phyloP scores from a whole-genome alignment of 2,797 vertebrate species.

The Lutra lutra region DNA sequence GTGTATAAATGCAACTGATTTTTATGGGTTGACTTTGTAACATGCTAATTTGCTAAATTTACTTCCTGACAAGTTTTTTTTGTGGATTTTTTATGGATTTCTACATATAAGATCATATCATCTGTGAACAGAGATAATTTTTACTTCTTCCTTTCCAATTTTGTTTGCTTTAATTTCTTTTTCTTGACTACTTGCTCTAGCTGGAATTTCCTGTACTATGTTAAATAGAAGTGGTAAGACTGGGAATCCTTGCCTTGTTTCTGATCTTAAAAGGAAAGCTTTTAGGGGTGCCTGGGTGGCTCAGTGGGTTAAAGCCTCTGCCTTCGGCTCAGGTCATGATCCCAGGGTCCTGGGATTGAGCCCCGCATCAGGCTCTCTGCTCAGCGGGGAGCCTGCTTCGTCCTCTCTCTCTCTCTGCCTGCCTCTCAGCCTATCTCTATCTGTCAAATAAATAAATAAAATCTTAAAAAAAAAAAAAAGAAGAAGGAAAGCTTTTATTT shows the following conservation, averaged over 20 bases:
- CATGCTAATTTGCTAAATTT: not conserved
- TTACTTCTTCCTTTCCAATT: not conserved
- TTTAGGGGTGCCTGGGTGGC: too few relatives aligned
- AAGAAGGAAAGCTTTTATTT: not conserved
- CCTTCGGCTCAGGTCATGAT: too few relatives aligned
- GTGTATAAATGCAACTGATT: not conserved
- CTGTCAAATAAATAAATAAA: too few relatives aligned
- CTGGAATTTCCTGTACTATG: not conserved
- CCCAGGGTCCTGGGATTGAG: too few relatives aligned
- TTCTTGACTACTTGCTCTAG: not conserved
- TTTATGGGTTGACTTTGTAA: not conserved
- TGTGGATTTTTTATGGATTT: not conserved
- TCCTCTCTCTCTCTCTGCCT: too few relatives aligned
- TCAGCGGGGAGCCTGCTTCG: too few relatives aligned
- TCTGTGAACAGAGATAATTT: not conserved
- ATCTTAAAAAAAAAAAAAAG: too few relatives aligned
- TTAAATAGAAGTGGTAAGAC: not conserved
- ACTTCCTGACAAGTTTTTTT: not conserved
- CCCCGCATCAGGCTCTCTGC: too few relatives aligned
- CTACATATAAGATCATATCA: not conserved
- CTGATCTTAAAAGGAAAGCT: not conserved
- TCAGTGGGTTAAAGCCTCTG: too few relatives aligned
- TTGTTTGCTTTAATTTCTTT: not conserved
- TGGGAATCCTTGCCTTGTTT: not conserved
- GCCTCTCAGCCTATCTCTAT: too few relatives aligned